These are phyloP conservation scores for Elaeidobius kamerunicus DNA, from an alignment of 2,888 invertebrate genomes.

Conservation along the genomic window DNA sequence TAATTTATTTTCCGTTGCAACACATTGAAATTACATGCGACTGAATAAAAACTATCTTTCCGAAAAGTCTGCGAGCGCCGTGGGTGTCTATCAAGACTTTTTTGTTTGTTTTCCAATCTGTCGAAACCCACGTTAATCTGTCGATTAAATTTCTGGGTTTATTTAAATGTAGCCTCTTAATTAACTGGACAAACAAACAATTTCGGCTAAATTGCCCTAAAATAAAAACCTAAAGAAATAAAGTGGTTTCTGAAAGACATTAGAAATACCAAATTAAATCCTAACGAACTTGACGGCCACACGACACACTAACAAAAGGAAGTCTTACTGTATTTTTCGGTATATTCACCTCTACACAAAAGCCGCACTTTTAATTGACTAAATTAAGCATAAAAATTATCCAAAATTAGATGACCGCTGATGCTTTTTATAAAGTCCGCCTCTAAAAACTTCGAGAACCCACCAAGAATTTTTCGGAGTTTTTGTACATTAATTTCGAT, in stretches of 20 bases:
- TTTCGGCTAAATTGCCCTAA: conserved; percentile 20
- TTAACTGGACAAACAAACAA: conserved; percentile 30
- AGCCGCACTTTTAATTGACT: conserved; percentile 12
- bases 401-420: conserved; percentile 20
- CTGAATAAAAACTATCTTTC: not conserved
- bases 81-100: conserved; percentile 15
- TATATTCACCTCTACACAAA: conserved; percentile 7
- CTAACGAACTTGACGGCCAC: too few relatives aligned
- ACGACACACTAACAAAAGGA: too few relatives aligned
- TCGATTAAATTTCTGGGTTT: conserved; percentile 27
- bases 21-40: not conserved
- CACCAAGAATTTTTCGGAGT: conserved; percentile 26
- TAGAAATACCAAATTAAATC: too few relatives aligned
- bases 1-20: conserved; percentile 10
- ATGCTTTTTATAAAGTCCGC: conserved; percentile 16
- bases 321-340: conserved; percentile 3
- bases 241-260: too few relatives aligned
- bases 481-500: conserved; percentile 40
- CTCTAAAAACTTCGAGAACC: conserved; percentile 23
- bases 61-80: not conserved
- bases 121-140: conserved; percentile 26
- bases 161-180: conserved; percentile 29
- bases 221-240: conserved; percentile 15
- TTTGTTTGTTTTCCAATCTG: conserved; percentile 26
- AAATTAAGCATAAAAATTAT: conserved; percentile 26